Evolutionary conservation across 2,797 vertebrate species (phyloP), one percentile per base, ranked within the genome.

Genomic region (Betta splendens): DNA sequence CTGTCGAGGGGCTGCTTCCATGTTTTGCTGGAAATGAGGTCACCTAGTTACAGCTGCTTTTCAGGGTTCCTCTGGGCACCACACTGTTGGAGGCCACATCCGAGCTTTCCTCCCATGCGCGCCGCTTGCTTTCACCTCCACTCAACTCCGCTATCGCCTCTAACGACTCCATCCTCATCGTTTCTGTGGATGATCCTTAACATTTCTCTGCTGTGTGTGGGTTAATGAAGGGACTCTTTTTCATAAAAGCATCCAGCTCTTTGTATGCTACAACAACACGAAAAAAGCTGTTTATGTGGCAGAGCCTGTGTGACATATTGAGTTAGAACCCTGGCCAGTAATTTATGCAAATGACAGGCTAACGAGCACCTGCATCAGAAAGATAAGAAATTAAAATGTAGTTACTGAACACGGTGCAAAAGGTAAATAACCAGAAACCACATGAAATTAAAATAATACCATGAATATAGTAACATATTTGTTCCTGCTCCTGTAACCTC

Each of bases 1-100:
- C 57, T 70, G 60, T 86, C 78, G 65, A 75, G 77, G 77, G 77
- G 84, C 81, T 80, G 85, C 66, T 74, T 78, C 77, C 66, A 74
- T 66, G 60, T 84, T 86, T 74, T 74, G 69, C 78, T 61, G 65
- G 74, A 90, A 92, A 90, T 60, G 51, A 88, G 89, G 91, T 92
- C 90, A 91, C 90, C 91, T 85, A 85, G 66, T 90, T 92, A 83
- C 61, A 78, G 68, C 64, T 71, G 72, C 72, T 67, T 69, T 59
- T 59, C 62, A 59, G 63, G 62, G 64, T 62, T 45, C 28, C 38
- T 77, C 39, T 53, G 49, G 35, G 52, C 36, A 38, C 50, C 56
- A 39, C 21, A 20, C 53, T 45, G 46, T 59, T 64, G 18, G 40
- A 72, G 21, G 26, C 36, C 66, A 48, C 9, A 25, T 45, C 18